Evolutionary conservation across 2,888 invertebrate species (phyloP), one percentile per base, ranked within the genome.

Genomic region (Lasioglossum marginatum): DNA sequence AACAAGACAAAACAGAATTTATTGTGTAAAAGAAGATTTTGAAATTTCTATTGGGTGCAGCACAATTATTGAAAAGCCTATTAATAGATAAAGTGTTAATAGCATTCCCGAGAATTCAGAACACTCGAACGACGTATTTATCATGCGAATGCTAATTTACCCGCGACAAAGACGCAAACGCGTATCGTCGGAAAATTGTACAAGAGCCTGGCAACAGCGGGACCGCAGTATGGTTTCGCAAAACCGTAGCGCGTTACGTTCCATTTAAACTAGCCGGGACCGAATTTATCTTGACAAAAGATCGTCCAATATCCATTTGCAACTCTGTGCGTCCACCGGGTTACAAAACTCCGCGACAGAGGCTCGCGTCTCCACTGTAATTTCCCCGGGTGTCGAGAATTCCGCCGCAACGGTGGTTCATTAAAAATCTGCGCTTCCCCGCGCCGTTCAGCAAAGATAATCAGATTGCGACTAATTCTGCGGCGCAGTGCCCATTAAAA

Each of bases 401-500:
- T 27, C 43, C 27, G 1, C 40, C 31, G 12, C 27, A n/a, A 40
- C 6, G 43, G 27, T n/a, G 45, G 19, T 23, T 19, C 60, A 37
- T 66, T 77, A 68, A 68, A 34, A 68, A 48, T 68, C 48, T 48
- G 37, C 68, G 68, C 40, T 48, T 68, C 52, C 8, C 48, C 34
- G 37, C 23, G 4, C 4, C 34, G 68, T 37, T 74, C 73, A 63
- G n/a, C 70, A 34, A 14, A 27, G 60, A 84, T 75, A 78, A 84
- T 84, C 74, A 43, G 70, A 75, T 71, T 37, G 16, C 70, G 48
- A 37, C 52, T 68, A 83, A 77, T 83, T 83, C 45, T 12, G 52
- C 14, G 37, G 37, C 77, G 10, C 27, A 48, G 16, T 45, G 40
- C 66, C 45, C 66, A 72, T 83, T 83, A 85, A 85, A 84, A 85